These are phyloP conservation scores for Ruditapes philippinarum DNA, from an alignment of 1,140 invertebrate genomes.

Conservation along the genomic window DNA sequence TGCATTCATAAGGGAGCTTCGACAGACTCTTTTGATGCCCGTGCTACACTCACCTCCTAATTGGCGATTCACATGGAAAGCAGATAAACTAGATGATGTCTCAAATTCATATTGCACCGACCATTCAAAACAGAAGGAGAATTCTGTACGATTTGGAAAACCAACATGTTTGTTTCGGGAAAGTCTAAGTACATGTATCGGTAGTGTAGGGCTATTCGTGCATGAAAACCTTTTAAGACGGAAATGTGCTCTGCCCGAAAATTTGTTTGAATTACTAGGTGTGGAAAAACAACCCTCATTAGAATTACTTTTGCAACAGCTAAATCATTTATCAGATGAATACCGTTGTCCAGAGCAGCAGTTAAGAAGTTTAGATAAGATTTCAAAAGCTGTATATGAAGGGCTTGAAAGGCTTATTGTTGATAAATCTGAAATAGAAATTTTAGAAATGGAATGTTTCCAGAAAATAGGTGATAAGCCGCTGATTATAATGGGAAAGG, in stretches of 20 bases:
- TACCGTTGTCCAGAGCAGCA: not conserved
- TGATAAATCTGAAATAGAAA: not conserved
- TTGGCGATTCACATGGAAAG: slow-evolving; percentile 51
- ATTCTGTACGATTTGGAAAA: not conserved
- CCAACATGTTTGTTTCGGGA: not conserved
- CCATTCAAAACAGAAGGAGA: not conserved
- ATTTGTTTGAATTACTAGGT: not conserved
- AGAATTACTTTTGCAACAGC: not conserved
- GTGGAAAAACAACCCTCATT: not conserved
- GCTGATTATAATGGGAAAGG: slow-evolving; percentile 26
- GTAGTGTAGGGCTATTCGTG: not conserved
- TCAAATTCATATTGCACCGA: not conserved
- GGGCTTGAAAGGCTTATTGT: not conserved
- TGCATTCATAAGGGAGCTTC: not conserved
- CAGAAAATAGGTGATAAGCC: not conserved
- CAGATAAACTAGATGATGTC: not conserved
- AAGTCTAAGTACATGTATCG: not conserved
- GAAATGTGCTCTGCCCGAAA: not conserved
- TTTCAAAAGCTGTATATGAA: not conserved
- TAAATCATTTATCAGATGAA: not conserved
- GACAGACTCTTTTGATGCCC: not conserved
- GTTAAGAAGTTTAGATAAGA: not conserved
- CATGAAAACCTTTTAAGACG: not conserved
- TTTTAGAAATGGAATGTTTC: not conserved
- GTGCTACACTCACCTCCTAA: not conserved